Conservation (phyloP, 2,113 vertebrate species). For the Eidolon helvum region DNA sequence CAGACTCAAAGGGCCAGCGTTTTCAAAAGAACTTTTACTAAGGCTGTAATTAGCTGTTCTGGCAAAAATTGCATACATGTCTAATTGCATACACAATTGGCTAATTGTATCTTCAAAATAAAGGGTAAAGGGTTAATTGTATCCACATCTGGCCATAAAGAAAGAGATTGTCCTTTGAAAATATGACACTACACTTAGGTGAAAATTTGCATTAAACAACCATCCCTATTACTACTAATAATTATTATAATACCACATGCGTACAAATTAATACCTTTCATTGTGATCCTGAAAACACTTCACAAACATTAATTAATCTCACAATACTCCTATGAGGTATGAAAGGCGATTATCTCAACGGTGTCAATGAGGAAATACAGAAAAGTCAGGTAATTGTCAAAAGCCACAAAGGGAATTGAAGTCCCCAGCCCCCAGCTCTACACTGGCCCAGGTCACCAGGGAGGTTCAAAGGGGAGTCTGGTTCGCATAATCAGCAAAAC, state of each 20-base stretch:
- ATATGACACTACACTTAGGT: constrained; percentile 74
- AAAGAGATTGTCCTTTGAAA: constrained; percentile 72
- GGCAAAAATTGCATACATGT: constrained; percentile 65
- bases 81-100: constrained; percentile 75
- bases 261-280: constrained; percentile 76
- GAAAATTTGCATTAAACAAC: constrained; percentile 74
- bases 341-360: constrained; percentile 58
- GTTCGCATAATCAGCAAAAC: background rate
- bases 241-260: constrained; percentile 71
- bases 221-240: constrained; percentile 67
- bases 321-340: constrained; percentile 57
- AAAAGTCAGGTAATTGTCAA: constrained; percentile 64
- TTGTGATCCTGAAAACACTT: constrained; percentile 69
- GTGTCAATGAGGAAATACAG: constrained; percentile 56
- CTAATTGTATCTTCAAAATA: constrained; percentile 78
- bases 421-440: background rate
- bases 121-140: constrained; percentile 79
- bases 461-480: background rate
- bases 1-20: constrained; percentile 70
- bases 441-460: background rate
- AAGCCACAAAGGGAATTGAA: constrained; percentile 45
- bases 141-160: constrained; percentile 77
- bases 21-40: constrained; percentile 72
- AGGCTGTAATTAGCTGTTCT: constrained; percentile 74
- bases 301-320: constrained; percentile 76